Percentiles rank a stretch among this genome's conserved stretches.
These are phyloP conservation scores for Lycorma delicatula DNA, from an alignment of 1,140 invertebrate genomes.

Conservation along the genomic window DNA sequence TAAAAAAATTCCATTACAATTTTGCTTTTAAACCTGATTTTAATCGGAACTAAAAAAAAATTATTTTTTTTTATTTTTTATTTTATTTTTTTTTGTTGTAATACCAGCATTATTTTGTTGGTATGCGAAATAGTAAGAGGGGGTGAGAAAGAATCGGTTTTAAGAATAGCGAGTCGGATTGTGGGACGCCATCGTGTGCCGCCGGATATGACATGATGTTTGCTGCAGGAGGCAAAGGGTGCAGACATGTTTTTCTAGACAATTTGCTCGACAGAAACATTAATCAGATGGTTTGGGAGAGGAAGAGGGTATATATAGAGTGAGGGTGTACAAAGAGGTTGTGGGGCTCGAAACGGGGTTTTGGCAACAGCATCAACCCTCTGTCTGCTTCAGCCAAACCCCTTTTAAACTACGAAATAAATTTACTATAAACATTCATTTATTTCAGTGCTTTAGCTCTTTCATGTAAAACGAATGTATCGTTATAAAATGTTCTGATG, in stretches of 20 bases:
- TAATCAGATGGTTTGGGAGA: conserved; percentile 1
- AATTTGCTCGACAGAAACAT: conserved; percentile 7
- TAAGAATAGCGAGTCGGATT: no score
- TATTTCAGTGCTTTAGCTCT: not conserved
- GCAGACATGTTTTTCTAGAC: conserved; percentile 7
- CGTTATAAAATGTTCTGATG: no score
- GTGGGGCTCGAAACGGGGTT: not conserved
- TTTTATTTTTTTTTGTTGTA: no score
- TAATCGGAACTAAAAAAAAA: no score
- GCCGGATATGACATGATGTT: conserved; percentile 3
- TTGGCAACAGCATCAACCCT: not conserved
- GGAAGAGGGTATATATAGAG: not conserved
- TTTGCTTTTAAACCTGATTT: no score
- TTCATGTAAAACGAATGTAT: no score
- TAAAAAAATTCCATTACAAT: no score
- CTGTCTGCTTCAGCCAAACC: not conserved
- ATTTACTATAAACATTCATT: conserved; percentile 4
- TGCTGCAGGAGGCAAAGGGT: conserved; percentile 1
- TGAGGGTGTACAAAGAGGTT: not conserved
- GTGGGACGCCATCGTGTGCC: no score
- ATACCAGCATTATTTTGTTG: no score
- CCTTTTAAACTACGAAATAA: conserved; percentile 2
- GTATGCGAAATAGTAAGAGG: no score
- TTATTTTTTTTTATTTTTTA: no score
- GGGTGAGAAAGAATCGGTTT: no score